phyloP scores from a whole-genome alignment of 2,113 vertebrate species.

The Brachyistius frenatus region DNA sequence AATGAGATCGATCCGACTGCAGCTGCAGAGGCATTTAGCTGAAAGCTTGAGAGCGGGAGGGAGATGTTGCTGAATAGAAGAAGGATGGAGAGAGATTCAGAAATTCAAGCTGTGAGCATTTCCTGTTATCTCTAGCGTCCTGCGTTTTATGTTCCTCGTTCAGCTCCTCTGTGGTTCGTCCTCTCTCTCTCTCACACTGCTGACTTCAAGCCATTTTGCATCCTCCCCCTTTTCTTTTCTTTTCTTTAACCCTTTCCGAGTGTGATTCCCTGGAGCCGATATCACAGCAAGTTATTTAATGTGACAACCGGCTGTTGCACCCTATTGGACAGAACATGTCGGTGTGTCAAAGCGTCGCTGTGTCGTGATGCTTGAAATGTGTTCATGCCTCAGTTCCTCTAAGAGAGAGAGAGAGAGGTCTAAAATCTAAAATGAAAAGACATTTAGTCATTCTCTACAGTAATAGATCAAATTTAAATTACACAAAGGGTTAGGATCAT shows the following conservation, averaged over 20 bases:
- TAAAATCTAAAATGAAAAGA: not conserved
- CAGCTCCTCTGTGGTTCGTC: constrained; percentile 19
- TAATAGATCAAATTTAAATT: not conserved
- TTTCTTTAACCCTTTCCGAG: constrained; percentile 59
- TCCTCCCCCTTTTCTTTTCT: constrained; percentile 54
- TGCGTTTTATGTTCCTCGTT: not conserved
- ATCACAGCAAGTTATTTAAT: constrained; percentile 46
- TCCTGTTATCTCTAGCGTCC: constrained; percentile 27
- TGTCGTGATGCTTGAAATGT: constrained; percentile 36
- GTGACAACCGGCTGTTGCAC: constrained; percentile 47
- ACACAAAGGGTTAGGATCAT: not conserved
- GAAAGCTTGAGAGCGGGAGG: constrained; percentile 1
- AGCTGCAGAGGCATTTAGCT: constrained; percentile 42
- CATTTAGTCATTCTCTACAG: not conserved
- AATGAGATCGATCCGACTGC: constrained; percentile 31
- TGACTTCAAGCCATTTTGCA: constrained; percentile 60
- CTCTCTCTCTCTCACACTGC: constrained; percentile 26
- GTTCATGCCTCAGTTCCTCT: constrained; percentile 1
- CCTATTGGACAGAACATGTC: constrained; percentile 11
- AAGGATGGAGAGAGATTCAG: constrained; percentile 22
- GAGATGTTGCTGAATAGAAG: not conserved
- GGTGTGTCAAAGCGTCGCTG: constrained; percentile 14
- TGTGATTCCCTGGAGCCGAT: constrained; percentile 32
- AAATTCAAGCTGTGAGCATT: not conserved
- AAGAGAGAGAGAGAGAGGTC: too few relatives aligned